phyloP scores from a whole-genome alignment of 30 jellyfish, hydroid and myxozoan genomes.

The Catostylus mosaicus region DNA sequence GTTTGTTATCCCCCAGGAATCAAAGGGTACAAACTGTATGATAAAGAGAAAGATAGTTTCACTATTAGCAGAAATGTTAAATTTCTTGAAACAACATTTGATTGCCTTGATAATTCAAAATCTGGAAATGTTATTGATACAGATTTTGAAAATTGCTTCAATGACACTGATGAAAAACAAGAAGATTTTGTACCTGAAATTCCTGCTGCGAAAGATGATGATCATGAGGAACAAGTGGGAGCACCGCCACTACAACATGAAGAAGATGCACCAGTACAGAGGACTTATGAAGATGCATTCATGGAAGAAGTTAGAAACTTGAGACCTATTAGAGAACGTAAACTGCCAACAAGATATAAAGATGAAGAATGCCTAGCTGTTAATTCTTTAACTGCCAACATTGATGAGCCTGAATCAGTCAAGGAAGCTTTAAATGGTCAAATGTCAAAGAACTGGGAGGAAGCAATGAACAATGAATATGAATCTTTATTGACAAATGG shows the following conservation, averaged over 20 bases:
- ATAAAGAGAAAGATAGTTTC: background rate
- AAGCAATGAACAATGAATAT: background rate
- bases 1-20: slow-evolving; percentile 11
- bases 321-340: background rate
- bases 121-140: background rate
- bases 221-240: no score
- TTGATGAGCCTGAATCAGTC: slow-evolving; percentile 9
- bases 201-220: no score
- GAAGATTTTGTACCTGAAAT: background rate
- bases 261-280: background rate
- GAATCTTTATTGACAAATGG: background rate
- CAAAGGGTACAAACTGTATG: slow-evolving; percentile 27
- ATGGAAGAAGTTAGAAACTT: background rate
- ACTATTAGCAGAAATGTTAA: slow-evolving; percentile 3
- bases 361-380: background rate
- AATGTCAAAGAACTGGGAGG: background rate
- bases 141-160: background rate
- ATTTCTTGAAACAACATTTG: slow-evolving; percentile 15
- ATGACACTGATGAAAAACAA: background rate
- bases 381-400: background rate
- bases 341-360: background rate
- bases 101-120: background rate
- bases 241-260: background rate
- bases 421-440: slow-evolving; percentile 12
- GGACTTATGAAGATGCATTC: background rate